Evolutionary conservation across 2,888 invertebrate species (phyloP).

Genomic region (Stenoptilia bipunctidactyla): DNA sequence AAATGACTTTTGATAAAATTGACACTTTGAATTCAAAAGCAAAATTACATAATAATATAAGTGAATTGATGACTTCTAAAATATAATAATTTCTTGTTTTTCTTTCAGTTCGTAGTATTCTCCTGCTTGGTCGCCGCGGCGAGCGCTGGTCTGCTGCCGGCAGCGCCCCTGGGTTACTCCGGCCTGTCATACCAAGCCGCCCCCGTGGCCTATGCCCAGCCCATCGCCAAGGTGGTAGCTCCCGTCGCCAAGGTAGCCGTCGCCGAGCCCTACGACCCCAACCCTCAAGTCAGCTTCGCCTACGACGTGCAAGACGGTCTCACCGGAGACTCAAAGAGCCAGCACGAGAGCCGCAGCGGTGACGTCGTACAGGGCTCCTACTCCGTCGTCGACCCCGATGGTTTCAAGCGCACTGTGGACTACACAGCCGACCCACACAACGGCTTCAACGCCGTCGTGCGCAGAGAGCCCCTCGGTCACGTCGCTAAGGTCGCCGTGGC

Average conservation of each 20-base stretch:
- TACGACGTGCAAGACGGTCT: constrained; percentile 70
- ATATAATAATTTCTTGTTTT: neutral
- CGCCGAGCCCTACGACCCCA: constrained; percentile 35
- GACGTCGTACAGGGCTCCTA: constrained; percentile 64
- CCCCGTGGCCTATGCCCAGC: constrained; percentile 20
- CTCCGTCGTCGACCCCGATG: constrained; percentile 69
- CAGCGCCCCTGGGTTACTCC: constrained; percentile 20
- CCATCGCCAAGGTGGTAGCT: constrained; percentile 19
- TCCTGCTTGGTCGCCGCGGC: constrained; percentile 32
- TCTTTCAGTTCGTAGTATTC: constrained; percentile 21
- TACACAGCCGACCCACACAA: constrained; percentile 58
- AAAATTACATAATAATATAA: neutral
- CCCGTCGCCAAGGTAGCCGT: constrained; percentile 32
- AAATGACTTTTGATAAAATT: too few species aligned
- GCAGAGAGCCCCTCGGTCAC: constrained; percentile 41
- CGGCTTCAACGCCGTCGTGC: constrained; percentile 71
- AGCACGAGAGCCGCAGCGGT: constrained; percentile 56
- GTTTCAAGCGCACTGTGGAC: constrained; percentile 68
- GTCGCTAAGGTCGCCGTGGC: constrained; percentile 28
- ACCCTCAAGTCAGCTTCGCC: constrained; percentile 59
- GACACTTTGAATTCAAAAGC: too few species aligned
- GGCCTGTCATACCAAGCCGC: constrained; percentile 21
- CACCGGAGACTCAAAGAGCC: constrained; percentile 58
- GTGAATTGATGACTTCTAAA: neutral
- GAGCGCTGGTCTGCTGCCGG: constrained; percentile 28